Evolutionary conservation across 2,113 vertebrate species (phyloP), one percentile per base, ranked within the genome.

Genomic region (Rynchops niger): DNA sequence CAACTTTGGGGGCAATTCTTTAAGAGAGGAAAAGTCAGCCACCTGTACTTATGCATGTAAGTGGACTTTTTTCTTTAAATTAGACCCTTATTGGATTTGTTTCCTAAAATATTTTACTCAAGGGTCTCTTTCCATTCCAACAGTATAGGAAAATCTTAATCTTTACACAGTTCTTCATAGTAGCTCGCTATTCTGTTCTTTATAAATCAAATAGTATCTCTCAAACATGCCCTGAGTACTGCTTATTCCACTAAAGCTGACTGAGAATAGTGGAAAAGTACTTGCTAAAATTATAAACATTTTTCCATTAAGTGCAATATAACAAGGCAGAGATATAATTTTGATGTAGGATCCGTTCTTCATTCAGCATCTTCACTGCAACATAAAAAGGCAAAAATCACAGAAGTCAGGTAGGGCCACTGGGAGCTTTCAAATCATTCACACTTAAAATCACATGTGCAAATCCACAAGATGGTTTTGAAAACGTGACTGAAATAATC

Each of bases 81-180:
- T 90, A 73, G 52, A 82, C 70, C 22, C 70, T 65, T 71, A 67
- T 17, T 82, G 53, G 56, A 90, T 92, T 94, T 78, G 32, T 76
- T 95, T 96, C 91, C 90, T 91, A n/a, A 94, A 96, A 89, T 91
- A 95, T 80, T 94, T 92, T 72, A 94, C 63, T 38, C 49, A 91
- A 76, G 43, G 32, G 42, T 62, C 73, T 66, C 63, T 65, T 96
- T 97, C 69, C 13, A 88, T 93, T 95, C 52, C 42, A 92, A 61
- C 27, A 77, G 36, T 49, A 90, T 19, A 88, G 66, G 62, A 86
- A 95, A 94, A 97, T 69, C 43, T 90, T 90, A 79, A 81, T 88
- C 82, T 89, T 96, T 40, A 73, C 67, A 89, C 59, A 82, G 49
- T 79, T 95, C 42, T 74, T 91, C 82, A 61, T 17, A 56, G 47